A percentile compares a stretch with the other conserved stretches of the same genome.
These are phyloP conservation scores for Pelosia muscerda DNA, from an alignment of 2,888 invertebrate species.

Conservation along the genomic window DNA sequence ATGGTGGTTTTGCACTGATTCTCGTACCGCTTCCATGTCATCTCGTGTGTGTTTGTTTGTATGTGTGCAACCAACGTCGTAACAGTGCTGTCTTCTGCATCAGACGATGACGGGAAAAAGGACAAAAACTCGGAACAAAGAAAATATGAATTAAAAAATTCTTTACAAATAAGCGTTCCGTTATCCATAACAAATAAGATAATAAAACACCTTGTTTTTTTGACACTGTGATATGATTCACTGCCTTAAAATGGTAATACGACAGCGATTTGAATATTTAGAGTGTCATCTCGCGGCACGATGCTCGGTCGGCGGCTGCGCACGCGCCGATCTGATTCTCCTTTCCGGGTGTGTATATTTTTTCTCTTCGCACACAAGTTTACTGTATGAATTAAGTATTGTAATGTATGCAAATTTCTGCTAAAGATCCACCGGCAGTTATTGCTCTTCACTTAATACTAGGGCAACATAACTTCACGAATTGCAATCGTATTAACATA, in stretches of 20 bases:
- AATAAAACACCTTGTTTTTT: slow-evolving; percentile 53
- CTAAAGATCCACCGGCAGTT: slow-evolving; percentile 72
- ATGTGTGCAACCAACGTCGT: too few species aligned
- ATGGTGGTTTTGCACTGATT: not conserved
- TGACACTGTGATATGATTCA: slow-evolving; percentile 63
- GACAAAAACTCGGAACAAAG: slow-evolving; percentile 41
- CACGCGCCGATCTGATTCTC: slow-evolving; percentile 57
- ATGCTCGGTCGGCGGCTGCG: slow-evolving; percentile 41
- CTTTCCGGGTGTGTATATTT: slow-evolving; percentile 67
- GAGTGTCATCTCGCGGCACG: slow-evolving; percentile 55
- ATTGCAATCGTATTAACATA: slow-evolving; percentile 70
- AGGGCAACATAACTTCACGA: slow-evolving; percentile 68
- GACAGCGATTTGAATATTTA: slow-evolving; percentile 58
- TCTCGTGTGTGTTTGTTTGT: not conserved
- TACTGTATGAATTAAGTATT: slow-evolving; percentile 70
- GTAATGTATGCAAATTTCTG: slow-evolving; percentile 79
- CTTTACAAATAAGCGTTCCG: slow-evolving; percentile 56
- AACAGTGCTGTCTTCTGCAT: not conserved
- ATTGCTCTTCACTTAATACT: slow-evolving; percentile 75
- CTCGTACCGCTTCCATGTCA: not conserved
- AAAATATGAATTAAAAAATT: slow-evolving; percentile 51
- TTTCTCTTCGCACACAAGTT: slow-evolving; percentile 55
- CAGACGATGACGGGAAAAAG: slow-evolving; percentile 19
- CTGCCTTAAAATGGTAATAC: slow-evolving; percentile 64
- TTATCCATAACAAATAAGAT: slow-evolving; percentile 53